Base-by-base conservation (phyloP, 2,888 invertebrate genomes). In the Baccha elongata region DNA sequence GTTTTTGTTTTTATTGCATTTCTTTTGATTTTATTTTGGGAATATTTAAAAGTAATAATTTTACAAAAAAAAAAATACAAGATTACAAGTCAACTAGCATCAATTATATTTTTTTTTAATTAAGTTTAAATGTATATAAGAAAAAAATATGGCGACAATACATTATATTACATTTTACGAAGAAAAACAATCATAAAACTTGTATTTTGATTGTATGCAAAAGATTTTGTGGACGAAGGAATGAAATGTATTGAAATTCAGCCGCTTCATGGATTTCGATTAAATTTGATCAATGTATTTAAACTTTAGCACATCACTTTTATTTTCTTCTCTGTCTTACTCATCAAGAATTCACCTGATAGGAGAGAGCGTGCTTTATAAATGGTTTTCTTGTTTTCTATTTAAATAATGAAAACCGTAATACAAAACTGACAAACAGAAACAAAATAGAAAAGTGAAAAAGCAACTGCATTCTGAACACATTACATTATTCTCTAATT, bases 1-100 rank as follows among this genome's bases (percentile, higher is more conserved):
- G 48, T 80, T 80, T 69, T 69, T 32, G 8, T 29, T 68, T 58
- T 69, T 50, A 50, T 53, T 73, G 67, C 73, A 62, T 74, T 80
- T 74, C 35, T 29, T 37, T 65, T 37, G 29, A 19, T 35, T 35
- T 40, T 53, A 15, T 46, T 35, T 65, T 48, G 21, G 48, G 48
- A 32, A 64, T 29, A 32, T 6, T 32, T 32, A 32, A 26, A 58
- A 50, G 3, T 23, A 7, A 32, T 32, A 32, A 7, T 32, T 26
- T 32, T 32, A 32, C 29, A 29, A 44, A 21, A 32, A 40, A 52
- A 19, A 2, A 53, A 29, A 53, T 29, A 23, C 21, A 48, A 35
- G 11, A 42, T n/a, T n/a, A 35, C 8, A 42, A 68, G 60, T 79
- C 32, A 40, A 60, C 32, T 67, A 79, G 65, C 64, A 55, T 44